These are phyloP conservation scores for Beroe ovata DNA, from an alignment of 37 sponge, comb jelly and placozoan species.

Conservation along the genomic window DNA sequence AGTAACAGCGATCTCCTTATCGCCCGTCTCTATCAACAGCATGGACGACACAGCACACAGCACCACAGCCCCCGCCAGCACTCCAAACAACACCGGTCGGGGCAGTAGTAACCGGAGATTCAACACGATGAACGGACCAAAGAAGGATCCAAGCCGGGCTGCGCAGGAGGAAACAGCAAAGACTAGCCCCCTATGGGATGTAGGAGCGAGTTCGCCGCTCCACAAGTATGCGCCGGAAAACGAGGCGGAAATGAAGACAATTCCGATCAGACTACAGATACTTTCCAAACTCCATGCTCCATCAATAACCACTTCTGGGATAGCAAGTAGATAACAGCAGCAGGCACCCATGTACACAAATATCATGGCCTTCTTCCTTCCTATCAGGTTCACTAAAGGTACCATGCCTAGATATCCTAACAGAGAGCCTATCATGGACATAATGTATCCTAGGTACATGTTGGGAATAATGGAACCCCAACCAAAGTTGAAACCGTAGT, in stretches of 20 bases:
- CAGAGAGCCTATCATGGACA: not conserved
- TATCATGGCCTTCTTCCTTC: constrained; percentile 23
- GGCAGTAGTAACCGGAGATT: not conserved
- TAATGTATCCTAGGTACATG: constrained; percentile 23
- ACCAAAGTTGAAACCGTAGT: constrained; percentile 52
- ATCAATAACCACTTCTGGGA: not conserved
- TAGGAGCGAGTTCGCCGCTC: constrained; percentile 5
- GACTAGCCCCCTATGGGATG: constrained; percentile 11
- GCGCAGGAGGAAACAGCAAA: not conserved
- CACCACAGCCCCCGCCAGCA: not conserved
- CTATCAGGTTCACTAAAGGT: not conserved
- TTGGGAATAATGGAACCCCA: not conserved
- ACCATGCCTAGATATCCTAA: not conserved
- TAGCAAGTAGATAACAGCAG: not conserved
- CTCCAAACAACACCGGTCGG: not conserved
- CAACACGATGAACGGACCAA: constrained; percentile 11
- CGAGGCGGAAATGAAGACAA: not conserved
- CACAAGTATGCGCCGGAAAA: constrained; percentile 8
- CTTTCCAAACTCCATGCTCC: not conserved
- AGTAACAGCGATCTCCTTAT: not conserved
- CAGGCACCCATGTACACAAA: not conserved
- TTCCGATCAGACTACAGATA: constrained; percentile 1
- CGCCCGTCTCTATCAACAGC: constrained; percentile 22
- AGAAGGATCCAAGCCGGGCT: constrained; percentile 34
- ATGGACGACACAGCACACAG: not conserved